Conservation (phyloP, 2,888 invertebrate species). For the Eristalis tenax region DNA sequence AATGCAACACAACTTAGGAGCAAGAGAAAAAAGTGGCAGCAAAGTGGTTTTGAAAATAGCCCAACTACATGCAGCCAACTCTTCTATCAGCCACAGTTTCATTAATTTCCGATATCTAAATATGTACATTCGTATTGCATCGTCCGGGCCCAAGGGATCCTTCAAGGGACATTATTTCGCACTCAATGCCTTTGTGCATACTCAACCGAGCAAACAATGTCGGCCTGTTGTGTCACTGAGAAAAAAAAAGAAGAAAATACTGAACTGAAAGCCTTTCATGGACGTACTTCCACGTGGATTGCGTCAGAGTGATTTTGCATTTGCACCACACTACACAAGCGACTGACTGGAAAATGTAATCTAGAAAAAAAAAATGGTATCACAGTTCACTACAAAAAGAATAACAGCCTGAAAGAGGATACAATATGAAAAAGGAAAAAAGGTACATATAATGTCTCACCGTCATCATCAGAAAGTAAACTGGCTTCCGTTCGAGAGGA, state of each 20-base stretch:
- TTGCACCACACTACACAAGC: background rate
- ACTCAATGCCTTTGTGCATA: background rate
- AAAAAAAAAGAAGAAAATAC: background rate
- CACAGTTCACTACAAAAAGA: background rate
- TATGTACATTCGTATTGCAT: background rate
- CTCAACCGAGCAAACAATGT: background rate
- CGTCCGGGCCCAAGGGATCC: background rate
- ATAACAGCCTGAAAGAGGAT: background rate
- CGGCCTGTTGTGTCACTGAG: background rate
- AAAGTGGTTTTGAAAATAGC: no score
- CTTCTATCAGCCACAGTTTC: background rate
- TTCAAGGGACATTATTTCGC: background rate
- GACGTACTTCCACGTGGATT: background rate
- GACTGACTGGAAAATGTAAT: background rate
- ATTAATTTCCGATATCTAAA: background rate
- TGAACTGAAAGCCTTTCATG: background rate
- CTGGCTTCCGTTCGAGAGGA: slow-evolving; percentile 80
- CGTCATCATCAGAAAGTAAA: slow-evolving; percentile 80
- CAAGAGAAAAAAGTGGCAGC: no score
- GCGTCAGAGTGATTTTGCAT: background rate
- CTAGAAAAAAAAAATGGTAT: background rate
- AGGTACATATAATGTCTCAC: slow-evolving; percentile 75
- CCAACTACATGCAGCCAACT: no score
- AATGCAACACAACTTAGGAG: no score
- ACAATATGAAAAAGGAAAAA: background rate